These are phyloP conservation scores for Eristalinus aeneus DNA, from an alignment of 2,888 invertebrate genomes.

Conservation along the genomic window DNA sequence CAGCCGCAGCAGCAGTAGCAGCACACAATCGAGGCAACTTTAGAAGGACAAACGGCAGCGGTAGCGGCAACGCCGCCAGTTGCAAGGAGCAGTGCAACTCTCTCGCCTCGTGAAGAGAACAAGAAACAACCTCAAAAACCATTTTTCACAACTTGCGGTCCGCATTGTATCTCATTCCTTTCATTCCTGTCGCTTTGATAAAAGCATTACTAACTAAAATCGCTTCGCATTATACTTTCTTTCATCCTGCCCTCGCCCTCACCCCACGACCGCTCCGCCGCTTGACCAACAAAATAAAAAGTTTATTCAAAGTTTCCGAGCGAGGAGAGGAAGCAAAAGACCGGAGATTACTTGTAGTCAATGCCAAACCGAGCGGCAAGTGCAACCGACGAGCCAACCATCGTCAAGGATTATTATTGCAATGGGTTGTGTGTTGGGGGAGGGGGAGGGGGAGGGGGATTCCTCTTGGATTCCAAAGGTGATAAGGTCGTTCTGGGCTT, in stretches of 20 bases:
- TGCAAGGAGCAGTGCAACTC: not conserved
- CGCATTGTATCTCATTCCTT: slow-evolving; percentile 61
- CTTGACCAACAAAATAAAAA: slow-evolving; percentile 64
- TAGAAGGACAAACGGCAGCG: slow-evolving; percentile 1
- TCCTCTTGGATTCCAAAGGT: slow-evolving; percentile 33
- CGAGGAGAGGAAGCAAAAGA: not conserved
- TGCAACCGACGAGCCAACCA: slow-evolving; percentile 15
- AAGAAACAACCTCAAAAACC: slow-evolving; percentile 51
- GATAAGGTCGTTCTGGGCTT: slow-evolving; percentile 18
- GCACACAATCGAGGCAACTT: slow-evolving; percentile 51
- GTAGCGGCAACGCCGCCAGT: not conserved
- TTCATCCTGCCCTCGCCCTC: not conserved
- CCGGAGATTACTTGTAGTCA: slow-evolving; percentile 44
- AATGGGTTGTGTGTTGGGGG: not conserved
- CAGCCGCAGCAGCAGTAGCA: not conserved
- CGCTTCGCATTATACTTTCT: slow-evolving; percentile 49
- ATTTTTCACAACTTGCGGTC: slow-evolving; percentile 69
- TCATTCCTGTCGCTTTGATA: slow-evolving; percentile 60
- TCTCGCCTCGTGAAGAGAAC: not conserved
- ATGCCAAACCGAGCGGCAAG: not conserved
- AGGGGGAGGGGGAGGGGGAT: not conserved
- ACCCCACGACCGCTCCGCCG: not conserved
- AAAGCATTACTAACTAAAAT: slow-evolving; percentile 64
- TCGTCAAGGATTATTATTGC: slow-evolving; percentile 61
- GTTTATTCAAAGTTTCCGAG: slow-evolving; percentile 61